phyloP scores from a whole-genome alignment of 2,888 invertebrate species.

The Leptopilina drosophilae region DNA sequence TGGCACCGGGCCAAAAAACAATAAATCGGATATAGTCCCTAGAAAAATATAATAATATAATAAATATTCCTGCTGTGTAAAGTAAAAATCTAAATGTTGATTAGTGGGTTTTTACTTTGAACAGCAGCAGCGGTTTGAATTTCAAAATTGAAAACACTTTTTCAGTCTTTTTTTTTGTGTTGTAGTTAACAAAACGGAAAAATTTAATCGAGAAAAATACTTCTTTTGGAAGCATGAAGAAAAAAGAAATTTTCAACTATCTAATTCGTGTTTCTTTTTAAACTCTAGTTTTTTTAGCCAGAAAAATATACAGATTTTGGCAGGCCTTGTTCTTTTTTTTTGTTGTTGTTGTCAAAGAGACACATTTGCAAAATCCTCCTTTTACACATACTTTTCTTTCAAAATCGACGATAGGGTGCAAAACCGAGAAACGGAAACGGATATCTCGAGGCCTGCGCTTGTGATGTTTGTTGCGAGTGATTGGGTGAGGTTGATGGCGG shows the following conservation, averaged over 20 bases:
- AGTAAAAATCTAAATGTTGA: too few species aligned
- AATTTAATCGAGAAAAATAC: neutral
- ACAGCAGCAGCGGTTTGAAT: neutral
- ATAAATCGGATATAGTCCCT: conserved; percentile 25
- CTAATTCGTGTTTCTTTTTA: conserved; percentile 21
- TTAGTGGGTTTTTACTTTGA: too few species aligned
- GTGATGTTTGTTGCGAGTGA: conserved; percentile 60
- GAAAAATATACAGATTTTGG: conserved; percentile 37
- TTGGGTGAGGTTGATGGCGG: conserved; percentile 55
- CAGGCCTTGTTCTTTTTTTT: neutral
- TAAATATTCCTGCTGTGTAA: neutral
- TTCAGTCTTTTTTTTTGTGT: conserved; percentile 23
- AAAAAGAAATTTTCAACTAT: conserved; percentile 24
- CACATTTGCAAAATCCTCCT: too few species aligned
- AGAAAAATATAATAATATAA: conserved; percentile 15
- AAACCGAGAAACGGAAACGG: conserved; percentile 73
- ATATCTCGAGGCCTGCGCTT: conserved; percentile 68
- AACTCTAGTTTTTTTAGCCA: neutral
- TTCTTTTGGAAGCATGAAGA: neutral
- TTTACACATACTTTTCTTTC: neutral
- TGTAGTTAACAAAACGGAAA: neutral
- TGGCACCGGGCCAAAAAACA: conserved; percentile 40
- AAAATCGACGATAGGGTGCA: conserved; percentile 72
- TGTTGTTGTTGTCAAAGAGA: too few species aligned
- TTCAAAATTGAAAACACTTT: neutral